Conservation (phyloP, 2,888 invertebrate genomes). For the Hirtodrosophila histrioides region DNA sequence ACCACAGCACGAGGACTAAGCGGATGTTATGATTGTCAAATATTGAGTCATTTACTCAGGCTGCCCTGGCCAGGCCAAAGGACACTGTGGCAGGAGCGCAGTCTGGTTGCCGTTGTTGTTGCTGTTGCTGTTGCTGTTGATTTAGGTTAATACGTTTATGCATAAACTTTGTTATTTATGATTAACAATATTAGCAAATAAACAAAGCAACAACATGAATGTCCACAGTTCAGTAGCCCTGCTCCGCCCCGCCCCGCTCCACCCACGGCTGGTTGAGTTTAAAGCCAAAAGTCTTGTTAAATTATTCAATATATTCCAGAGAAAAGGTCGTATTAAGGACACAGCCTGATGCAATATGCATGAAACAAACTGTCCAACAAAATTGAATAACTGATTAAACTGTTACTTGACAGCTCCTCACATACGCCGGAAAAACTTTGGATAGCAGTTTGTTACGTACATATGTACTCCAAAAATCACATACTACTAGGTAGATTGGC, state of each 20-base stretch:
- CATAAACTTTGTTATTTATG: slow-evolving; percentile 76
- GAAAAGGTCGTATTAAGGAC: slow-evolving; percentile 64
- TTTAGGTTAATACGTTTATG: slow-evolving; percentile 75
- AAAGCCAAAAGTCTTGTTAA: slow-evolving; percentile 54
- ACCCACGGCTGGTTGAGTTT: slow-evolving; percentile 34
- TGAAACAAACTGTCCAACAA: slow-evolving; percentile 73
- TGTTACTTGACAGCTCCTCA: slow-evolving; percentile 41
- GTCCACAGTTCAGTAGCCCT: background rate
- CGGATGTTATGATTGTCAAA: slow-evolving; percentile 75
- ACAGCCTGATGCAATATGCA: slow-evolving; percentile 62
- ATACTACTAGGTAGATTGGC: slow-evolving; percentile 39
- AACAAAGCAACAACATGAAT: slow-evolving; percentile 34
- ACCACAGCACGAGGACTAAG: slow-evolving; percentile 41
- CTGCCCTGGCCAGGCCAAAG: slow-evolving; percentile 41
- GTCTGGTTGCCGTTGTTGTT: slow-evolving; percentile 30
- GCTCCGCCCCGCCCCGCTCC: background rate
- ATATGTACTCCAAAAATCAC: slow-evolving; percentile 37
- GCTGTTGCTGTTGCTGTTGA: slow-evolving; percentile 44
- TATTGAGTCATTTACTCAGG: slow-evolving; percentile 76
- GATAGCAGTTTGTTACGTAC: slow-evolving; percentile 6
- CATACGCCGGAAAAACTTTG: slow-evolving; percentile 4
- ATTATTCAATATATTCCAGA: slow-evolving; percentile 65
- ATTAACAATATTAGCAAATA: slow-evolving; percentile 68
- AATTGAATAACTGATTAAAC: slow-evolving; percentile 77
- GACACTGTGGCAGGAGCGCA: slow-evolving; percentile 40